Evolutionary conservation across 2,888 invertebrate genomes (phyloP), one percentile per base, ranked within the genome.

Genomic region (Diadegma fenestrale): DNA sequence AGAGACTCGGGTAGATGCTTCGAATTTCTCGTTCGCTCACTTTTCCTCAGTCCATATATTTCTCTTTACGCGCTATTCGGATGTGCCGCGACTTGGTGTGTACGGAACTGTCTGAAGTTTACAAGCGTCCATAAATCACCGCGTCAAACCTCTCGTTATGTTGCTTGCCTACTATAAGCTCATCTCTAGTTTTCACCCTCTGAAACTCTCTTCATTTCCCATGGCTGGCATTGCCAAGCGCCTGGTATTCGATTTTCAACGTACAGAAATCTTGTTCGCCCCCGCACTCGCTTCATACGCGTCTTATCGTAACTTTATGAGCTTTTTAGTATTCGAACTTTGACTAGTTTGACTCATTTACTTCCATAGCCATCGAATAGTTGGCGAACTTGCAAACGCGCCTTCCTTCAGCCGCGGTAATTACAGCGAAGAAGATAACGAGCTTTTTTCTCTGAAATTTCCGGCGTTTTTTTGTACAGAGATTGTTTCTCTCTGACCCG

Each of bases 111-210:
- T 89, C 90, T 89, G 91, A 92, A 92, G 89, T 92, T 92, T 90
- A 89, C 88, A 87, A 91, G 89, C 90, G 90, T 88, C 89, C 91
- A 92, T 92, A 92, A 91, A 91, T 92, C 92, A 92, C 88, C 91
- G 89, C 75, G 82, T 72, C 85, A 79, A 85, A 82, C 76, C 66
- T 82, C 69, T 71, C 79, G 78, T 79, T 79, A 63, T n/a, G 71
- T 43, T 66, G 75, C 85, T 82, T 69, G 48, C 54, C 43, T 37
- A 30, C 37, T 37, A 37, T 37, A 37, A 12, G 37, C 78, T 75
- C 69, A 79, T 69, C 73, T 64, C 79, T 66, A 33, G 26, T 66
- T 79, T 79, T 12, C 54, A 64, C 77, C 64, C 41, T 43, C 51
- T 45, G 41, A 12, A 26, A 43, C 75, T 37, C 61, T 45, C 68